phyloP scores from a whole-genome alignment of 2,888 invertebrate genomes.

The Pachydiplax longipennis region DNA sequence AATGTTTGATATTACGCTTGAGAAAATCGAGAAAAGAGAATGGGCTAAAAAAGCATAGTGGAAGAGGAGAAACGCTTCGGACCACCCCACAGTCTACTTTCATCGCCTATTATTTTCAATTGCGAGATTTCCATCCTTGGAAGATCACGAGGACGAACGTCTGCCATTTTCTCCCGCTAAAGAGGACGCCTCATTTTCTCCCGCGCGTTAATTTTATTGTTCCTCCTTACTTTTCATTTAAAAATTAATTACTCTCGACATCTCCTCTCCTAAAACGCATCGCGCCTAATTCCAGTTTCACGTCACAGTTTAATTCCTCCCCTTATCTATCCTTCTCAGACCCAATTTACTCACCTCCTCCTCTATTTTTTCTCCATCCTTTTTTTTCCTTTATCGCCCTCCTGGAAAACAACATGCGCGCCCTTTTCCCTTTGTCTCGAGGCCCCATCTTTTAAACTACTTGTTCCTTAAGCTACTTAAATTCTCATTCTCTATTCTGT shows the following conservation, averaged over 20 bases:
- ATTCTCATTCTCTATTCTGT: conserved; percentile 19
- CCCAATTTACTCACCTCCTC: not conserved
- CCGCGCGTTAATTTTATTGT: not conserved
- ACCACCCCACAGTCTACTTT: not conserved
- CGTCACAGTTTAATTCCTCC: not conserved
- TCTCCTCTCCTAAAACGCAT: not conserved
- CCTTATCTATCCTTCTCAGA: not conserved
- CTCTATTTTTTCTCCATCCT: not conserved
- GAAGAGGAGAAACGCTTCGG: not conserved
- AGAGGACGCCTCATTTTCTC: not conserved
- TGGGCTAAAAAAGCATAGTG: not conserved
- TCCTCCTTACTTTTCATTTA: not conserved
- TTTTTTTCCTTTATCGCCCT: not conserved
- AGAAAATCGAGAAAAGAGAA: no score
- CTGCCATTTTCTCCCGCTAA: not conserved
- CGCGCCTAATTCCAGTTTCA: not conserved
- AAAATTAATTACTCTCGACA: not conserved
- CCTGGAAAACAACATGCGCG: not conserved
- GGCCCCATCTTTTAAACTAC: conserved; percentile 15
- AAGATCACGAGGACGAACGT: not conserved
- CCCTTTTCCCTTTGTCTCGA: not conserved
- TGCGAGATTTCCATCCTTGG: not conserved
- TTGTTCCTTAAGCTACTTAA: not conserved
- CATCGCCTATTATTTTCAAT: not conserved
- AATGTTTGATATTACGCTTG: no score